phyloP scores from a whole-genome alignment of 2,888 invertebrate species.

The Trachelus troglodyta region DNA sequence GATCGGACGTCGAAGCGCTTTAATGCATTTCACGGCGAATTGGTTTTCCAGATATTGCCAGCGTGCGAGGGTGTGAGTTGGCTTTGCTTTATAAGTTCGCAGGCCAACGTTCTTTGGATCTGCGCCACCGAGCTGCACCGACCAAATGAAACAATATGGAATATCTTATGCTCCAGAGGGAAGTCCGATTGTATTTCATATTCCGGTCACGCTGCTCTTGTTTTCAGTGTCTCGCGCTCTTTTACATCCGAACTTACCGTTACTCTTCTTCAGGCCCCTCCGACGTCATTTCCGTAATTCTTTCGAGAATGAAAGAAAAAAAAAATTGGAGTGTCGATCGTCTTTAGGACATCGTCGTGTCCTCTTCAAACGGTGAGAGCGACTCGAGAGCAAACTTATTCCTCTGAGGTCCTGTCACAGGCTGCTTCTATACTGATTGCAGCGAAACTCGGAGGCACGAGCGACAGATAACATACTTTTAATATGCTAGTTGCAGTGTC shows the following conservation, averaged over 20 bases:
- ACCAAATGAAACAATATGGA: slow-evolving; percentile 49
- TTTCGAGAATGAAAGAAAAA: background rate
- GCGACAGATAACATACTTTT: too few relatives aligned
- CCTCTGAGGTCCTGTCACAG: too few relatives aligned
- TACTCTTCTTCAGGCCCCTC: background rate
- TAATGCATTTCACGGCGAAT: slow-evolving; percentile 41
- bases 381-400: too few relatives aligned
- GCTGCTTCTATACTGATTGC: too few relatives aligned
- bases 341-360: too few relatives aligned
- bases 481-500: too few relatives aligned
- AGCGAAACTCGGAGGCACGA: too few relatives aligned
- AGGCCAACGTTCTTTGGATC: slow-evolving; percentile 54
- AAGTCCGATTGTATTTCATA: slow-evolving; percentile 29
- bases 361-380: too few relatives aligned
- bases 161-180: slow-evolving; percentile 39
- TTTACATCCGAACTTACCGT: too few relatives aligned
- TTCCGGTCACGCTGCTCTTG: background rate
- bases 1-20: slow-evolving; percentile 11
- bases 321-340: too few relatives aligned
- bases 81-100: slow-evolving; percentile 38
- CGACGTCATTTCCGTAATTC: background rate
- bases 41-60: slow-evolving; percentile 39
- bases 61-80: slow-evolving; percentile 15
- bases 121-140: slow-evolving; percentile 47
- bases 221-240: too few relatives aligned